phyloP scores from a whole-genome alignment of 2,113 vertebrate species.

The Peromyscus maniculatus region DNA sequence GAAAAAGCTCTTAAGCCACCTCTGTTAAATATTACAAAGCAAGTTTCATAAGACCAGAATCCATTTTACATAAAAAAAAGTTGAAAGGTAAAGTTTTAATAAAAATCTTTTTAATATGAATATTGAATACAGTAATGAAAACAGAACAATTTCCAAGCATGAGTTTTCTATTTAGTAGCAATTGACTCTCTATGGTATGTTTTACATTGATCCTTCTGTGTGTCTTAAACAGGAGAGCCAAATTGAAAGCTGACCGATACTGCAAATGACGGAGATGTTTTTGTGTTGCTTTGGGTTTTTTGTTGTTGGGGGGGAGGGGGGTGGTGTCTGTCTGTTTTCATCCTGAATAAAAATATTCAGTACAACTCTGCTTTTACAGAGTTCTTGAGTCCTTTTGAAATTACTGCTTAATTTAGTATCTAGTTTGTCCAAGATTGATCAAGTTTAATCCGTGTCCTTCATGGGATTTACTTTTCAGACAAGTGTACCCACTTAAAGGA shows the following conservation, averaged over 20 bases:
- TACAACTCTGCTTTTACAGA: constrained; percentile 64
- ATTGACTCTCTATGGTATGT: neutral
- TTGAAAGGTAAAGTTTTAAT: constrained; percentile 50
- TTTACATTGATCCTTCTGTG: constrained; percentile 59
- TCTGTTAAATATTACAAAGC: constrained; percentile 52
- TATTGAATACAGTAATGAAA: constrained; percentile 45
- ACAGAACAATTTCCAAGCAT: neutral
- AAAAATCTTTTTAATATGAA: constrained; percentile 25
- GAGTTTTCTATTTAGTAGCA: constrained; percentile 51
- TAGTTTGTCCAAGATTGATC: neutral
- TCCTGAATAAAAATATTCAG: constrained; percentile 81
- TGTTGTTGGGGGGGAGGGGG: neutral
- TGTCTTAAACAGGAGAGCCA: constrained; percentile 92
- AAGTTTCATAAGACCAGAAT: constrained; percentile 33
- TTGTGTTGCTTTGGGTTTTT: constrained; percentile 44
- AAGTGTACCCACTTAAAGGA: neutral
- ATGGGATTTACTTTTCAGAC: neutral
- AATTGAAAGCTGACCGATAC: constrained; percentile 98
- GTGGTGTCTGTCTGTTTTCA: neutral
- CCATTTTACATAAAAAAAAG: constrained; percentile 52
- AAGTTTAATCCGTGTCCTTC: neutral
- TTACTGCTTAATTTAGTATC: constrained; percentile 40
- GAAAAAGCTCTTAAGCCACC: constrained; percentile 7
- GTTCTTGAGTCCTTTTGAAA: constrained; percentile 15
- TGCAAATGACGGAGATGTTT: constrained; percentile 92